Percentiles rank a stretch among this genome's conserved stretches.
phyloP scores from a whole-genome alignment of 2,113 vertebrate species.

The Noturus placidus region DNA sequence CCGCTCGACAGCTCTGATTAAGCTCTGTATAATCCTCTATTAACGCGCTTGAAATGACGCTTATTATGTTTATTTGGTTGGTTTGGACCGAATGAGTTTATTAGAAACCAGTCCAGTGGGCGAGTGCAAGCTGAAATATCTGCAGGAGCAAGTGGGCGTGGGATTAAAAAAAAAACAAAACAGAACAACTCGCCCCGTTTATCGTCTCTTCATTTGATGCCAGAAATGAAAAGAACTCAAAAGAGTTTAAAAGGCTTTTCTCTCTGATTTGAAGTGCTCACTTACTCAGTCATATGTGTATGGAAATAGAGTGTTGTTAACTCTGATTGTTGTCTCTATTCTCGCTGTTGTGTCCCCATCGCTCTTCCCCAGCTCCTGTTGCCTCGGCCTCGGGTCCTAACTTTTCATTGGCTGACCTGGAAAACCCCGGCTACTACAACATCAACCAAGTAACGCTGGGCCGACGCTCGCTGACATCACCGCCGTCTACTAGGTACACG shows the following conservation, averaged over 20 bases:
- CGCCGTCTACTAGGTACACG: conserved; percentile 85
- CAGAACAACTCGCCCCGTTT: background rate
- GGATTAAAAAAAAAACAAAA: background rate
- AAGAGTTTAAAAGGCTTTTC: too few species aligned
- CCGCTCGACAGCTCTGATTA: background rate
- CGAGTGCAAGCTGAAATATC: background rate
- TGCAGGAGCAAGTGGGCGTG: background rate
- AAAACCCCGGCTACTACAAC: conserved; percentile 93
- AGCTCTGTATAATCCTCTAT: background rate
- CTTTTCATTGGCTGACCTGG: conserved; percentile 92
- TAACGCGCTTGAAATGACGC: background rate
- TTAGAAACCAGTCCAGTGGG: conserved; percentile 13
- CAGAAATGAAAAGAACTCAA: background rate
- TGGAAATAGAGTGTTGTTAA: background rate
- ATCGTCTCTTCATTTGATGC: background rate
- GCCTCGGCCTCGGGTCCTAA: conserved; percentile 90
- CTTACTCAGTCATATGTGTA: background rate
- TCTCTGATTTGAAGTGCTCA: background rate
- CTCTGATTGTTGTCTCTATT: background rate
- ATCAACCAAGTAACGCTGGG: conserved; percentile 94
- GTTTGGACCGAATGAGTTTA: background rate
- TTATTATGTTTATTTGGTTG: background rate
- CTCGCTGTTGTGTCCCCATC: background rate
- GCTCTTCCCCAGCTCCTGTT: conserved; percentile 79
- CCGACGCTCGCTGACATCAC: conserved; percentile 87